Evolutionary conservation across 2,113 vertebrate genomes (phyloP), one percentile per base, ranked within the genome.

Genomic region (Rhineura floridana): DNA sequence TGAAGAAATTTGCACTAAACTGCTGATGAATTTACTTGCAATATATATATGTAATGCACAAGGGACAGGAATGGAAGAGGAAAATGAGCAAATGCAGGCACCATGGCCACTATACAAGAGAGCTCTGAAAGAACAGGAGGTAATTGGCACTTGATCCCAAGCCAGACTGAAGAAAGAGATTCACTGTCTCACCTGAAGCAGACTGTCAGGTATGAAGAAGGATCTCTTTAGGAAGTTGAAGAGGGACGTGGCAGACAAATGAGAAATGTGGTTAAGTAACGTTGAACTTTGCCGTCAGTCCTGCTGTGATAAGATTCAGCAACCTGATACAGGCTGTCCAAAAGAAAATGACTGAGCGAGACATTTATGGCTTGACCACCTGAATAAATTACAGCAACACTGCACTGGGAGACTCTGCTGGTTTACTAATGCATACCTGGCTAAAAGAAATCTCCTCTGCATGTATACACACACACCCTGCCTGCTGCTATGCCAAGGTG

Each of bases 331-430:
- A 2, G 28, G 13, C 48, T 42, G 36, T 33, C 48, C 62, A 39
- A 19, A 67, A 44, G 44, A 59, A 48, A 23, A 50, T 36, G 75
- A 48, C 33, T 78, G 46, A 79, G 52, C 55, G 76, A 46, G 48
- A 63, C 25, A 33, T 30, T 13, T 25, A 39, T 44, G 36, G 30
- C n/a, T 50, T 0, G 0, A 33, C 17, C 2, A 10, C 17, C 36
- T 59, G 70, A 83, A 44, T 28, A 85, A n/a, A 59, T 63, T 55
- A 12, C 36, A 44, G 13, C 8, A 0, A 33, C 4, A 19, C 30
- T 67, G 28, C 23, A 44, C 36, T 1, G 6, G 69, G 33, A 78
- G 48, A 48, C 7, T n/a, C 9, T 13, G 12, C 50, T 62, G 15
- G 23, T 63, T 0, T n/a, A 11, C 88, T 86, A 42, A 76, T 50